These are phyloP conservation scores for Drosophila pruinosa DNA, from an alignment of 1,140 invertebrate species.

Conservation along the genomic window DNA sequence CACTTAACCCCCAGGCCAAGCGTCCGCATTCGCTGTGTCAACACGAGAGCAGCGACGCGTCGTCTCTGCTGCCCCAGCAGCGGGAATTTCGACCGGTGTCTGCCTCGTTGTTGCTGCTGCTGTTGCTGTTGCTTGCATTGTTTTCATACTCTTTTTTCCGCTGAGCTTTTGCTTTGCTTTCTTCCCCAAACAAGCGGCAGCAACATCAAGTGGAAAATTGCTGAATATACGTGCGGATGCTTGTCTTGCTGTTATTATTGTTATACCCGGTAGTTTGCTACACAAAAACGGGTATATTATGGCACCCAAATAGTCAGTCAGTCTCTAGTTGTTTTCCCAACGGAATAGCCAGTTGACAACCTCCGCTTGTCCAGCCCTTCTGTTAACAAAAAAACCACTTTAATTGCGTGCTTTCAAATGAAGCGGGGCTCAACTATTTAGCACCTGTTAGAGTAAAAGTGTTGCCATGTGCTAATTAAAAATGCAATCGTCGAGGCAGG, in stretches of 20 bases:
- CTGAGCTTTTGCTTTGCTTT: slow-evolving; percentile 31
- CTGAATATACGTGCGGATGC: slow-evolving; percentile 36
- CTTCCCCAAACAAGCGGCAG: slow-evolving; percentile 27
- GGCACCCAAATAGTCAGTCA: too few species aligned
- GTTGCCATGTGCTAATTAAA: slow-evolving; percentile 57
- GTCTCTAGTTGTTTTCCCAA: background rate
- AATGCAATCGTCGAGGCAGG: slow-evolving; percentile 31
- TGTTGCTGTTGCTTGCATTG: slow-evolving; percentile 18
- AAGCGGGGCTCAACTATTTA: slow-evolving; percentile 54
- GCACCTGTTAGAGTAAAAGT: slow-evolving; percentile 74
- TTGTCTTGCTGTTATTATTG: slow-evolving; percentile 7
- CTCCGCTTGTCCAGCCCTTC: too few species aligned
- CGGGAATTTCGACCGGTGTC: slow-evolving; percentile 37
- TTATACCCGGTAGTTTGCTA: slow-evolving; percentile 3
- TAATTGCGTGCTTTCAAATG: slow-evolving; percentile 50
- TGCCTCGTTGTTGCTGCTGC: slow-evolving; percentile 4
- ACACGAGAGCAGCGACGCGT: slow-evolving; percentile 41
- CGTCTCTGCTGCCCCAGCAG: slow-evolving; percentile 23
- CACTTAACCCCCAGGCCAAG: slow-evolving; percentile 69
- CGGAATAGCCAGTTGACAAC: background rate
- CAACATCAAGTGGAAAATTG: slow-evolving; percentile 79
- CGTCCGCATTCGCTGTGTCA: slow-evolving; percentile 36
- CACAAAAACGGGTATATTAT: background rate
- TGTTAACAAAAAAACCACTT: too few species aligned
- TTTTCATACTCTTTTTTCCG: slow-evolving; percentile 29